Percentiles rank a stretch among this genome's conserved stretches.
phyloP scores from a whole-genome alignment of 2,113 vertebrate genomes.

The Microtus richardsoni region DNA sequence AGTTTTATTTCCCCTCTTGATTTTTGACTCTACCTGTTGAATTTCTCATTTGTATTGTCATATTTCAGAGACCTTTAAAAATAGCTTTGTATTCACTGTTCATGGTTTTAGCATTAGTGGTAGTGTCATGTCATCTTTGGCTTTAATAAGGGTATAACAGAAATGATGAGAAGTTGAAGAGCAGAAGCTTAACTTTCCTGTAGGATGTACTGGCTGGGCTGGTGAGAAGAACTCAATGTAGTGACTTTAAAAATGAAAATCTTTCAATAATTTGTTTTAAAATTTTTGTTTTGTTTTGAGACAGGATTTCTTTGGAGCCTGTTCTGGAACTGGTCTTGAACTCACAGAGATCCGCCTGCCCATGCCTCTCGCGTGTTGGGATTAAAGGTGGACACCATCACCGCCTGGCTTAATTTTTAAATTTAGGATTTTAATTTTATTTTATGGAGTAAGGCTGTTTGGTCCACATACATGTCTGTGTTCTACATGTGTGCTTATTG shows the following conservation, averaged over 20 bases:
- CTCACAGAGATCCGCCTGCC: too few relatives aligned
- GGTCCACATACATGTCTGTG: not conserved
- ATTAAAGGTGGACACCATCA: too few relatives aligned
- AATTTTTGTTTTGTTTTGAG: not conserved
- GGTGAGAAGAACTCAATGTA: not conserved
- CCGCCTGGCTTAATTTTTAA: too few relatives aligned
- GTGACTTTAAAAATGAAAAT: not conserved
- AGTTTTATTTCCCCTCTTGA: not conserved
- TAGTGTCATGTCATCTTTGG: not conserved
- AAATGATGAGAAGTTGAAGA: not conserved
- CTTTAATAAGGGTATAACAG: not conserved
- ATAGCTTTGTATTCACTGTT: not conserved
- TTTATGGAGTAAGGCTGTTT: not conserved
- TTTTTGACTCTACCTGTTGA: not conserved
- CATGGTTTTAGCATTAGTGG: not conserved
- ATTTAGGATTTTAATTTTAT: not conserved
- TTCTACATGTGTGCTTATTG: not conserved
- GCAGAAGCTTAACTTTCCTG: not conserved
- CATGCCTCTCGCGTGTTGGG: too few relatives aligned
- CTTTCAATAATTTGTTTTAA: not conserved
- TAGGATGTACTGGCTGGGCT: not conserved
- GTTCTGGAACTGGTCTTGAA: too few relatives aligned
- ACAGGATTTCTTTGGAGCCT: too few relatives aligned
- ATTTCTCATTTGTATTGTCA: not conserved
- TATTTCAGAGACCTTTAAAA: conserved; percentile 11